Evolutionary conservation across 2,113 vertebrate species (phyloP), one percentile per base, ranked within the genome.

Genomic region (Larimichthys crocea): DNA sequence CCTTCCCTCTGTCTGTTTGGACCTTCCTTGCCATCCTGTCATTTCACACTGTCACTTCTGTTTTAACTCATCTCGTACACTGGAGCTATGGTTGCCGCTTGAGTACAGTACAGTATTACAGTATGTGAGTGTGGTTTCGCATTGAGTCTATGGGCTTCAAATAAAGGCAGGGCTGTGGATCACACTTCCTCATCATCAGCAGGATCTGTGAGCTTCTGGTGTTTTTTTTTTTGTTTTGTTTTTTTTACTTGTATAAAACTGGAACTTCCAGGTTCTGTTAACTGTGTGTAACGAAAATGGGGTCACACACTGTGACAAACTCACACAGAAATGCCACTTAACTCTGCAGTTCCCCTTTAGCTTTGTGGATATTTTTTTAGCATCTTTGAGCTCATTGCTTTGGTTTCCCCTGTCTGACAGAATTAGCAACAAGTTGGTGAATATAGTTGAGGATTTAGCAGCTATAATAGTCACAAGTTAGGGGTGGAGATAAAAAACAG

Each of bases 21-120:
- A 85, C 83, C 79, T 81, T 85, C 74, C 59, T 87, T 63, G 66
- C 81, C 79, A 76, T 82, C 79, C 87, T 67, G 71, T 87, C 88
- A 92, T 42, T 90, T 93, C 76, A 85, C 75, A 31, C 85, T 91
- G 91, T 93, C 93, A 93, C 89, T 93, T 93, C 83, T 86, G 86
- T 76, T 93, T 91, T 90, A 49, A 76, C 80, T 93, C 93, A 92
- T 79, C 76, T 79, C 44, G 14, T 76, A 88, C 76, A 73, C 81
- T 82, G 75, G 50, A 86, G 83, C 82, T 74, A 82, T 46, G 52
- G 61, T 19, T 49, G 71, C 26, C 70, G 62, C 57, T 70, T 2
- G 35, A 40, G 35, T 53, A 17, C 10, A 76, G 35, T 56, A n/a
- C 59, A 29, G 5, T 55, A 0, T 53, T 56, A n/a, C 59, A 29